phyloP scores from a whole-genome alignment of 2,113 vertebrate genomes.

The Panurus biarmicus region DNA sequence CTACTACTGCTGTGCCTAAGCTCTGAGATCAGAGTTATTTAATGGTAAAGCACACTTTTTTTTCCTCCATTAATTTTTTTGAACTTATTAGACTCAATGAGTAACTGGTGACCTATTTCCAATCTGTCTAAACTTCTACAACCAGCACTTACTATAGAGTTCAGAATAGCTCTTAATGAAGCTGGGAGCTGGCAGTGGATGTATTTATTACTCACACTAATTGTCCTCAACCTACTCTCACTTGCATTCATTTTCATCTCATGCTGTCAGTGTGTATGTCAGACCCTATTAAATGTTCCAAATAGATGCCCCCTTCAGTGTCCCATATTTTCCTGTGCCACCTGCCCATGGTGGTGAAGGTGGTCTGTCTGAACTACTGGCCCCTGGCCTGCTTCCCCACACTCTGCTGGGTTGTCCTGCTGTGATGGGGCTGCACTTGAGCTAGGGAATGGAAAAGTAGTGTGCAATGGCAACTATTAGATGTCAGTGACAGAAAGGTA shows the following conservation, averaged over 20 bases:
- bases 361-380: accelerated
- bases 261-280: not conserved
- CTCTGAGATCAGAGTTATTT: not conserved
- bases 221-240: not conserved
- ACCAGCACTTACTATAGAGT: slow-evolving; percentile 18
- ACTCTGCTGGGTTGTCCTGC: accelerated
- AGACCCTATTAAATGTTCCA: not conserved
- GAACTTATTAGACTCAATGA: not conserved
- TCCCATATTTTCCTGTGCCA: not conserved
- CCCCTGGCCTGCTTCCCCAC: accelerated
- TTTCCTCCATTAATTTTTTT: not conserved
- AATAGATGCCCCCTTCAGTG: not conserved
- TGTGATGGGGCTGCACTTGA: not conserved
- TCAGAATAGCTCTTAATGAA: not conserved
- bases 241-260: not conserved
- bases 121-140: not conserved
- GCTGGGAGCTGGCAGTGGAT: not conserved
- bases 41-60: not conserved
- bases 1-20: not conserved
- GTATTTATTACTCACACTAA: not conserved
- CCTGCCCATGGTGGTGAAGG: not conserved
- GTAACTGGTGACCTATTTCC: not conserved
- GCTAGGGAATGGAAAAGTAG: not conserved
- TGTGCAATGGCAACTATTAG: not conserved
- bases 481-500: not conserved